These are phyloP conservation scores for Cerastis leucographa DNA, from an alignment of 2,888 invertebrate genomes.

Conservation along the genomic window DNA sequence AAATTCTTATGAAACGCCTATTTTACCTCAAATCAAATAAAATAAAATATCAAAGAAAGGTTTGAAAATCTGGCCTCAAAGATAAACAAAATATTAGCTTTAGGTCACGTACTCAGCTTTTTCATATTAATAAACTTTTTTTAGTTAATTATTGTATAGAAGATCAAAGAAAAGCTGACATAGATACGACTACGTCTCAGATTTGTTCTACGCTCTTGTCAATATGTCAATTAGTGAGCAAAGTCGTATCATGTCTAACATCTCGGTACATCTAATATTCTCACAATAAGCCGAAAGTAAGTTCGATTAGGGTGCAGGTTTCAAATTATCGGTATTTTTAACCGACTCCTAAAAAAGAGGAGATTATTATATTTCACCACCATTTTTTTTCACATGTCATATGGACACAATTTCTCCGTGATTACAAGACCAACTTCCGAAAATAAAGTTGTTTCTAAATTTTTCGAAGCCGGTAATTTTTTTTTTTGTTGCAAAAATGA, in stretches of 20 bases:
- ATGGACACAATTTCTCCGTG: too few relatives aligned
- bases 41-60: neutral
- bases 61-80: neutral
- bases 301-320: slow-evolving; percentile 7
- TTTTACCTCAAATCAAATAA: too few relatives aligned
- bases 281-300: slow-evolving; percentile 24
- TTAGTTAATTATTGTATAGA: slow-evolving; percentile 6
- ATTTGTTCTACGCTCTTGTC: slow-evolving; percentile 36
- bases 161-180: slow-evolving; percentile 31
- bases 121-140: neutral
- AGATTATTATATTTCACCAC: too few relatives aligned
- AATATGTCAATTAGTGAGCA: slow-evolving; percentile 50
- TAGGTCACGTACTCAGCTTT: too few relatives aligned
- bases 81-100: too few relatives aligned
- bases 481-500: too few relatives aligned
- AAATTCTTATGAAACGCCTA: neutral
- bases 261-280: slow-evolving; percentile 27
- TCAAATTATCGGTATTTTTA: slow-evolving; percentile 16
- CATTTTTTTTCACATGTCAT: too few relatives aligned
- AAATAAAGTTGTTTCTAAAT: too few relatives aligned
- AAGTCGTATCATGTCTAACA: slow-evolving; percentile 21
- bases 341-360: too few relatives aligned
- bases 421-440: too few relatives aligned
- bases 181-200: slow-evolving; percentile 25
- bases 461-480: too few relatives aligned